Percentiles rank a stretch among this genome's conserved stretches.
Evolutionary conservation across 2,888 invertebrate species (phyloP).

Genomic region (Clitarchus hookeri): DNA sequence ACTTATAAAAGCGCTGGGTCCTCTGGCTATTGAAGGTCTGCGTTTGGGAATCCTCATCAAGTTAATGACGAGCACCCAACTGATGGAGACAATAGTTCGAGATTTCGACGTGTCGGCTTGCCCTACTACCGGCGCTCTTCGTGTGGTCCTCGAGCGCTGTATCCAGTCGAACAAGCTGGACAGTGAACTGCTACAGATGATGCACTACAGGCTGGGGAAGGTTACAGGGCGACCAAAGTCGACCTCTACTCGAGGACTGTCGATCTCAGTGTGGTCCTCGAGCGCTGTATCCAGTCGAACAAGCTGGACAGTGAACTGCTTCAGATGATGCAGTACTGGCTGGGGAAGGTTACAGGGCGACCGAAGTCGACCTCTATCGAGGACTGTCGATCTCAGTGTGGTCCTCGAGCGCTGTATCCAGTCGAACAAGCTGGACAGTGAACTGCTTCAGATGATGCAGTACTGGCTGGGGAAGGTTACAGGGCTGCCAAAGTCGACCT

Average conservation of each 20-base stretch:
- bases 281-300: neutral
- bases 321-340: neutral
- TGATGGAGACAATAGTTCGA: neutral
- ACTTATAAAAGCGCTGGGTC: neutral
- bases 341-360: neutral
- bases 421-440: neutral
- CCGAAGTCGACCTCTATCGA: neutral
- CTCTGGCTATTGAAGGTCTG: neutral
- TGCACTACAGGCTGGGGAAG: neutral
- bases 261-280: neutral
- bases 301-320: neutral
- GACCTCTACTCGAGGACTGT: neutral
- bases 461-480: constrained; percentile 19
- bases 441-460: neutral
- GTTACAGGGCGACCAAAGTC: neutral
- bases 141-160: neutral
- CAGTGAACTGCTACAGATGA: neutral
- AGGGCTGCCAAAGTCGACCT: neutral
- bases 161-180: neutral
- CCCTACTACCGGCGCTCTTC: neutral
- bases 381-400: neutral
- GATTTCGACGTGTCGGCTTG: neutral
- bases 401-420: neutral
- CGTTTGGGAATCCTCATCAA: neutral
- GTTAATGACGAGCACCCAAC: neutral